Percentiles rank a stretch among this genome's conserved stretches.
Evolutionary conservation across 2,888 invertebrate genomes (phyloP).

Genomic region (Candidula unifasciata): DNA sequence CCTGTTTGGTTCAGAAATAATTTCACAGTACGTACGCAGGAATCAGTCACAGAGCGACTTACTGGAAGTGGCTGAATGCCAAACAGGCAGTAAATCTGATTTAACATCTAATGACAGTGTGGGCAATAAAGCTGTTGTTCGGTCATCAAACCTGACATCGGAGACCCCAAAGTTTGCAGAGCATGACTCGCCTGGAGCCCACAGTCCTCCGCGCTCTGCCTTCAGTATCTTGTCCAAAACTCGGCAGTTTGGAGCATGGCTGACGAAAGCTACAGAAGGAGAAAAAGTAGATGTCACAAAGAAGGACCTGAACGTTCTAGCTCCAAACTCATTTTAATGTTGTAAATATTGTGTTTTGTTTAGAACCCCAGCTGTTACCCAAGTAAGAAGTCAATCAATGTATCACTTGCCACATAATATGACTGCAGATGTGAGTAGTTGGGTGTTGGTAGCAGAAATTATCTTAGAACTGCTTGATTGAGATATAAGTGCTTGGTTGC

Average conservation of each 20-base stretch:
- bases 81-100: not conserved
- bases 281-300: constrained; percentile 35
- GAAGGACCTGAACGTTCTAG: constrained; percentile 42
- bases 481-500: no score
- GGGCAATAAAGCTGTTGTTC: not conserved
- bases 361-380: no score
- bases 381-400: no score
- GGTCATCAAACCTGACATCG: not conserved
- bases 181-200: not conserved
- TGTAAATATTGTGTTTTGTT: no score
- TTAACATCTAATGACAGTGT: not conserved
- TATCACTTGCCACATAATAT: no score
- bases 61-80: not conserved
- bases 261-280: constrained; percentile 42
- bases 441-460: no score
- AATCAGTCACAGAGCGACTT: not conserved
- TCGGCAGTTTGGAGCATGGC: constrained; percentile 45
- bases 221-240: constrained; percentile 39
- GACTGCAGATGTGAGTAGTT: no score
- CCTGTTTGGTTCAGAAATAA: not conserved
- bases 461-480: no score
- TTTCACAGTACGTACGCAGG: not conserved
- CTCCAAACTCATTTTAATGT: constrained; percentile 43
- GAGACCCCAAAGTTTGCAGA: not conserved
- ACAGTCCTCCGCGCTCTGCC: not conserved